Evolutionary conservation across 2,113 vertebrate genomes (phyloP).

Genomic region (Cephalophus harveyi): DNA sequence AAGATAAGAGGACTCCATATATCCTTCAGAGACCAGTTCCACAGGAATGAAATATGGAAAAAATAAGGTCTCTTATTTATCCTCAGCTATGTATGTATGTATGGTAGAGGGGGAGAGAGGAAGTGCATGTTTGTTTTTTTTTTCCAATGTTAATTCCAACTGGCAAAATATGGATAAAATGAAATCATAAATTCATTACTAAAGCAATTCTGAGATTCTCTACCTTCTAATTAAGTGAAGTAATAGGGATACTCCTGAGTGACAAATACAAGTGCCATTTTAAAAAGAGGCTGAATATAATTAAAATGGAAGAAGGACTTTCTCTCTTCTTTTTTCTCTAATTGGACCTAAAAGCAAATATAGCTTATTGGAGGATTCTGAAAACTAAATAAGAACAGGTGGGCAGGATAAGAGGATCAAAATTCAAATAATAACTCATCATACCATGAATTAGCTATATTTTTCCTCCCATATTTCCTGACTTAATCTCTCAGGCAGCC

Average conservation of each 20-base stretch:
- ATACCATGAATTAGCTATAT: neutral
- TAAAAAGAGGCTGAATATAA: neutral
- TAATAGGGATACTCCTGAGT: neutral
- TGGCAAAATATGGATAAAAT: neutral
- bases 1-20: neutral
- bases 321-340: neutral
- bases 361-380: neutral
- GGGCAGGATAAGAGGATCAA: neutral
- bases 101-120: rapidly evolving
- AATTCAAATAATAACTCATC: neutral
- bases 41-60: neutral
- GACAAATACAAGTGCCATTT: neutral
- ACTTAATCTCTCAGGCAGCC: neutral
- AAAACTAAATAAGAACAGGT: neutral
- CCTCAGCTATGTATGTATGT: neutral
- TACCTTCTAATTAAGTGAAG: neutral
- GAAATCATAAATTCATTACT: neutral
- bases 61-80: neutral
- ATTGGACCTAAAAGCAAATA: neutral
- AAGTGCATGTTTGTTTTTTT: neutral
- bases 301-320: neutral
- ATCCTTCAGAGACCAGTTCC: neutral
- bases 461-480: neutral
- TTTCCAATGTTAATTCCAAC: neutral
- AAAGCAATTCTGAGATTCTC: neutral